These are phyloP conservation scores for Catocala fraxini DNA, from an alignment of 2,888 invertebrate species.

Conservation along the genomic window DNA sequence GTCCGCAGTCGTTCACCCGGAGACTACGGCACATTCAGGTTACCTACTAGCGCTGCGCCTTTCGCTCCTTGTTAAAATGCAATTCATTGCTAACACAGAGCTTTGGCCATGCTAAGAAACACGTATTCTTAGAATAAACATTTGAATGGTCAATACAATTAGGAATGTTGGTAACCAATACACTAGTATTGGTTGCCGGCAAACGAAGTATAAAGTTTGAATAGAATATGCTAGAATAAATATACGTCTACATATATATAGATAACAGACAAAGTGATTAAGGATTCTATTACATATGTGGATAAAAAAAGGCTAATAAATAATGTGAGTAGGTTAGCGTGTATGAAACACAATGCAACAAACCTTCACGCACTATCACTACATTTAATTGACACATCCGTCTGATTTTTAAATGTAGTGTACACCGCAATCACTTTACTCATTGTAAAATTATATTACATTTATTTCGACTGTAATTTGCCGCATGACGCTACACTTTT, in stretches of 20 bases:
- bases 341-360: slow-evolving; percentile 14
- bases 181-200: neutral
- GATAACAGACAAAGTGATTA: too few species aligned
- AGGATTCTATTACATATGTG: too few species aligned
- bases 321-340: neutral
- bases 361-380: slow-evolving; percentile 14
- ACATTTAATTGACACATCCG: slow-evolving; percentile 16
- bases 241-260: slow-evolving; percentile 5
- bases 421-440: neutral
- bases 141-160: slow-evolving; percentile 9
- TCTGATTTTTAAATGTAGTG: slow-evolving; percentile 25
- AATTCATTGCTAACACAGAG: slow-evolving; percentile 25
- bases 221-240: slow-evolving; percentile 10
- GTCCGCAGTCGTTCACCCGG: slow-evolving; percentile 62
- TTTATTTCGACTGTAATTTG: too few species aligned
- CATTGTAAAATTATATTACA: neutral
- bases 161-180: slow-evolving; percentile 12
- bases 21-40: slow-evolving; percentile 72
- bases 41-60: slow-evolving; percentile 54
- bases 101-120: slow-evolving; percentile 2
- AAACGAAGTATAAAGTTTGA: neutral
- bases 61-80: slow-evolving; percentile 54
- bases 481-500: too few species aligned
- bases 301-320: neutral
- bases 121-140: slow-evolving; percentile 1